Percentiles rank a stretch among this genome's conserved stretches.
Evolutionary conservation across 2,113 vertebrate genomes (phyloP).

Genomic region (Myrmecophaga tridactyla): DNA sequence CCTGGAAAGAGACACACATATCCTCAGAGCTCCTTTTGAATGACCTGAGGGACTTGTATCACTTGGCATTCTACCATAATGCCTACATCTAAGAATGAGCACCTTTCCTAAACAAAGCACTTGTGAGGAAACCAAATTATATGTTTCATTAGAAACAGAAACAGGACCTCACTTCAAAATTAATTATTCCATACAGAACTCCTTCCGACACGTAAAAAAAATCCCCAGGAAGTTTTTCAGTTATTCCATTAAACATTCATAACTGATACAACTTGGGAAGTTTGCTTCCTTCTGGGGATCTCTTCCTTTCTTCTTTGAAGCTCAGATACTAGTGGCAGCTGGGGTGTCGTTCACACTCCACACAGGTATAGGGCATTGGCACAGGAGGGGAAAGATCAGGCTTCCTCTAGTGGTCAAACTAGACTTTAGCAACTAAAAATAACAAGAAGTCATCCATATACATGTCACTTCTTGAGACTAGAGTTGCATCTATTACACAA

Average conservation of each 20-base stretch:
- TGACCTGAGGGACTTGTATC: background rate
- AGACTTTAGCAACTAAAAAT: background rate
- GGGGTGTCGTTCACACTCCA: background rate
- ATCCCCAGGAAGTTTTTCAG: background rate
- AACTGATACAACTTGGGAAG: background rate
- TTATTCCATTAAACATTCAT: background rate
- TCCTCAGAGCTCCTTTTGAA: background rate
- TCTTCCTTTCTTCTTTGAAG: background rate
- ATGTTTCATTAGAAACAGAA: background rate
- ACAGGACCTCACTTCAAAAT: background rate
- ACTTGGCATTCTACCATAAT: too few species aligned
- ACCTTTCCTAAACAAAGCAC: background rate
- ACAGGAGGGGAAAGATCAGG: background rate
- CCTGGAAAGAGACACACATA: conserved; percentile 75
- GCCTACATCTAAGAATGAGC: background rate
- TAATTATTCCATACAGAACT: background rate
- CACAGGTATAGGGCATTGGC: background rate
- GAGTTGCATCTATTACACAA: background rate
- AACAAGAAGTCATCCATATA: background rate
- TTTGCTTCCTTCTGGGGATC: background rate
- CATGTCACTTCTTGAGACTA: background rate
- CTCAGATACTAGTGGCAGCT: background rate
- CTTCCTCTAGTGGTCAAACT: background rate
- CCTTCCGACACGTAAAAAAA: background rate
- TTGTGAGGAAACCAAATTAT: background rate